Evolutionary conservation across 2,113 vertebrate species (phyloP).

Genomic region (Leucopternis melanops): DNA sequence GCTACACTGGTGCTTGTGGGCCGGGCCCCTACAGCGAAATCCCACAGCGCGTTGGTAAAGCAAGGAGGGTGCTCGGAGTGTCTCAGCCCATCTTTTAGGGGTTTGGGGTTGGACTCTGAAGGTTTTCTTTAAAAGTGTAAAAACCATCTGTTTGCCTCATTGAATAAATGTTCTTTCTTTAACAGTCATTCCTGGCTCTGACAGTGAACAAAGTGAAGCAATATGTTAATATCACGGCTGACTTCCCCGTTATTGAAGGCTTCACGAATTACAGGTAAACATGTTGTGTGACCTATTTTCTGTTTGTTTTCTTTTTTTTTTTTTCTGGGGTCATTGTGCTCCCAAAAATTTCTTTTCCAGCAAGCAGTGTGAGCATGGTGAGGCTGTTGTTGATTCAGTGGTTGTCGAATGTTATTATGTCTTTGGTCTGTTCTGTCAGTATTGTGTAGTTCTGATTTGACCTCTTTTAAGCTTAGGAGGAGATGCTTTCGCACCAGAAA

Average conservation of each 20-base stretch:
- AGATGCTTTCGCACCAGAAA: not conserved
- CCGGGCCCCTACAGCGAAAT: not conserved
- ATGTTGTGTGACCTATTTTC: not conserved
- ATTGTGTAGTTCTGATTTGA: not conserved
- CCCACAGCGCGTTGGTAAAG: not conserved
- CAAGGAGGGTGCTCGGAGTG: no score
- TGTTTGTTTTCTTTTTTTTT: no score
- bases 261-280: constrained; percentile 58
- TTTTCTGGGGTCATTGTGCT: not conserved
- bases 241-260: constrained; percentile 42
- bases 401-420: rapidly evolving
- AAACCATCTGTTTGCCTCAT: rapidly evolving
- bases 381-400: not conserved
- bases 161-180: not conserved
- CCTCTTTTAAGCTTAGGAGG: not conserved
- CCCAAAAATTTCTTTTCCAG: not conserved
- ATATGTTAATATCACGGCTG: constrained; percentile 67
- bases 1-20: rapidly evolving
- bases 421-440: rapidly evolving
- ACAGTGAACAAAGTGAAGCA: not conserved
- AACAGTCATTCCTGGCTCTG: not conserved
- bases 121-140: not conserved
- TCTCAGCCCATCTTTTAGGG: rapidly evolving
- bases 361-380: not conserved
- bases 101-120: not conserved